phyloP scores from a whole-genome alignment of 2,888 invertebrate genomes.

The Chelonus formosanus region DNA sequence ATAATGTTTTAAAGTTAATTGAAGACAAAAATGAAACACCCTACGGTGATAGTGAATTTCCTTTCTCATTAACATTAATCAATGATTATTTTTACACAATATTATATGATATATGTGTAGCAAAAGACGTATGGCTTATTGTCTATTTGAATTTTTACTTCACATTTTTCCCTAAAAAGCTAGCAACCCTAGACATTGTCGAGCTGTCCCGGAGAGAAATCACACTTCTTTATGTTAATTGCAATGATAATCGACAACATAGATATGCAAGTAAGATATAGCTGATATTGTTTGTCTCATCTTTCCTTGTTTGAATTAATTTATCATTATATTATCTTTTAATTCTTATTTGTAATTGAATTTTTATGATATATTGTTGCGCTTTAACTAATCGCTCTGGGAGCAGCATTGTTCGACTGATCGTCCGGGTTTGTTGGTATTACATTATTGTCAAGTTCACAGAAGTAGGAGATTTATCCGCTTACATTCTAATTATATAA shows the following conservation, averaged over 20 bases:
- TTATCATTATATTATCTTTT: no score
- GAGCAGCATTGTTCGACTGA: conserved; percentile 27
- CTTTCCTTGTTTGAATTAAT: no score
- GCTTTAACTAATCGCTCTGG: conserved; percentile 42
- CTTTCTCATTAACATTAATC: conserved; percentile 22
- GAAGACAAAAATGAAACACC: no score
- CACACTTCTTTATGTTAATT: conserved; percentile 4
- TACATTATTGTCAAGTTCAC: conserved; percentile 58
- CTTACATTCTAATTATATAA: conserved; percentile 46
- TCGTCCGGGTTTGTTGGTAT: conserved; percentile 40
- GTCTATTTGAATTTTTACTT: conserved; percentile 42
- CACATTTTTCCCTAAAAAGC: conserved; percentile 44
- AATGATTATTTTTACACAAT: conserved; percentile 38
- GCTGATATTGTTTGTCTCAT: no score
- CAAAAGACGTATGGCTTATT: conserved; percentile 42
- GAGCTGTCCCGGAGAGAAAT: conserved; percentile 46
- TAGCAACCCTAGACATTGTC: conserved; percentile 51
- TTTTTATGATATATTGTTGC: conserved; percentile 26
- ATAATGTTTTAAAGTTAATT: no score
- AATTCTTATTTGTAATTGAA: no score
- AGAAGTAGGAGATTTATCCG: conserved; percentile 56
- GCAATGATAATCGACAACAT: not conserved
- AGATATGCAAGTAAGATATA: no score
- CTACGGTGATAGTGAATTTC: conserved; percentile 21
- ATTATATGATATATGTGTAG: conserved; percentile 42